phyloP scores from a whole-genome alignment of 2,797 vertebrate genomes.

The Leptodactylus fallax region DNA sequence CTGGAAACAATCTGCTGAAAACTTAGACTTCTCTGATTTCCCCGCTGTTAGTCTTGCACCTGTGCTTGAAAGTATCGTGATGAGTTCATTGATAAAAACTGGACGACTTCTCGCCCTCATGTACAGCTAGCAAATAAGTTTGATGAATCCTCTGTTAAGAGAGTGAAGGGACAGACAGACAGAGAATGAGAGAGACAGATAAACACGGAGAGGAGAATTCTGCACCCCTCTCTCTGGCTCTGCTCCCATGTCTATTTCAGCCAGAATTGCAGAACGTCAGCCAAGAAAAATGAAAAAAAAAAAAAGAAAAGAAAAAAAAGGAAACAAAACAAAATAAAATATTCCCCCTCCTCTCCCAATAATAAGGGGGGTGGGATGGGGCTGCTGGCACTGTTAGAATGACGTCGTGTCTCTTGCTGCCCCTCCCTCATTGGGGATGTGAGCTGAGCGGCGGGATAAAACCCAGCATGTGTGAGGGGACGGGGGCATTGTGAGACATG shows the following conservation, averaged over 20 bases:
- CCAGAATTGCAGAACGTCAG: constrained; percentile 62
- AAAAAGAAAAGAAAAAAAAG: constrained; percentile 45
- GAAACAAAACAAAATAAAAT: constrained; percentile 61
- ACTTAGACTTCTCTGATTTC: constrained; percentile 27
- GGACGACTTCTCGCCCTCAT: constrained; percentile 39
- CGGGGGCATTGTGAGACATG: constrained; percentile 65
- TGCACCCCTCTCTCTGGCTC: constrained; percentile 57
- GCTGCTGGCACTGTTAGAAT: constrained; percentile 62
- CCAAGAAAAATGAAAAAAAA: constrained; percentile 64
- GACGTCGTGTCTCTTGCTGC: constrained; percentile 63
- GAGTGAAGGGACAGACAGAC: constrained; percentile 59
- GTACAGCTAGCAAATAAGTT: constrained; percentile 42
- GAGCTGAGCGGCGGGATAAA: constrained; percentile 63
- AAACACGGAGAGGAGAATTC: constrained; percentile 54
- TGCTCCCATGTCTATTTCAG: constrained; percentile 62
- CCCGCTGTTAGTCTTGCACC: constrained; percentile 44
- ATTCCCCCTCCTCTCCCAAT: constrained; percentile 60
- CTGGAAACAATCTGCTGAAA: constrained; percentile 48
- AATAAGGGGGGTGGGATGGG: constrained; percentile 60
- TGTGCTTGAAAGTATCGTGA: constrained; percentile 48
- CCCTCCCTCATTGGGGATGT: constrained; percentile 63
- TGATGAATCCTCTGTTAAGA: constrained; percentile 57
- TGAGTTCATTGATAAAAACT: constrained; percentile 61
- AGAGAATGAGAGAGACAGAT: constrained; percentile 56
- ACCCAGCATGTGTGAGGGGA: constrained; percentile 64